Base-by-base conservation (phyloP, 2,797 vertebrate species). In the Delichon dasypus region DNA sequence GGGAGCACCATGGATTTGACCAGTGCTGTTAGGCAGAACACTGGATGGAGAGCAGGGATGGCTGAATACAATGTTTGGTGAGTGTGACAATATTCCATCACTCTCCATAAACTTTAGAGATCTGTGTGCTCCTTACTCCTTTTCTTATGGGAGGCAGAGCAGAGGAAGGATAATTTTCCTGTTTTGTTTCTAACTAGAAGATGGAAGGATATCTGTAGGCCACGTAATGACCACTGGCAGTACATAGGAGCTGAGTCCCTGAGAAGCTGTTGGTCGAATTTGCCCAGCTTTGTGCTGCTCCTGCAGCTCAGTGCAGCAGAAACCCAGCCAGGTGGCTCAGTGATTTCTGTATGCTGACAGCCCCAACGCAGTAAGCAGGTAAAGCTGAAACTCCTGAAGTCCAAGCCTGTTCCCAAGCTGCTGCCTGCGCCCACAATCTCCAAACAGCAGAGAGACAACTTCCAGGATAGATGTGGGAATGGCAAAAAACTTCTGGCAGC, bases 361-460 rank as follows among this genome's bases (percentile, higher is more conserved):
- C 21, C 9, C 30, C 16, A 9, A 9, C 0, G 1, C 34, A 7
- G 2, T 2, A 17, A 16, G 13, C 61, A 75, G 58, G 22, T 38
- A 50, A 86, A 72, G 32, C 16, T 67, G 51, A 71, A 87, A 11
- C 5, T 65, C 38, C 50, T 57, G 18, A 64, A 61, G 13, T 38
- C 34, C 50, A 47, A 25, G 3, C 25, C 20, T 64, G 10, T 51
- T 81, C 58, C 34, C 36, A 67, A 32, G 20, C 18, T 87, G n/a
- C 21, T 62, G 7, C 45, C 36, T 44, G 9, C 34, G 10, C 58
- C 17, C 42, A 68, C 5, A 4, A 4, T 17, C 45, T 88, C n/a
- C 0, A 2, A 84, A 65, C 7, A 72, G 45, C 44, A 74, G 42
- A 84, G n/a, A 44, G 11, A 74, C 13, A 44, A 11, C 10, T 27